phyloP scores from a whole-genome alignment of 1,140 invertebrate species.

The Octopus bimaculoides region DNA sequence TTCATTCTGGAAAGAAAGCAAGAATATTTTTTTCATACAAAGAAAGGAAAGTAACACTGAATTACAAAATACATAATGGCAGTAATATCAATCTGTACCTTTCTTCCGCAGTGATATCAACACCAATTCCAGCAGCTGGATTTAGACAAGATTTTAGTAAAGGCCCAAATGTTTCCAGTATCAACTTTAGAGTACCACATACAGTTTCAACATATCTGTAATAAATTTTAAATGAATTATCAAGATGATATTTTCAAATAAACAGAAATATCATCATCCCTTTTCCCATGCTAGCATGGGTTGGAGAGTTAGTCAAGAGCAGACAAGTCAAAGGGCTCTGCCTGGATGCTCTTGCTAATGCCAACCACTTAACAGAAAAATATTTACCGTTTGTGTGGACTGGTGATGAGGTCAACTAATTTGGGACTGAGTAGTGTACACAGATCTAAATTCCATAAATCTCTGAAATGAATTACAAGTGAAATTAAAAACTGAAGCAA shows the following conservation, averaged over 20 bases:
- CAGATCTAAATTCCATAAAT: slow-evolving; percentile 8
- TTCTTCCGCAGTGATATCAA: slow-evolving; percentile 9
- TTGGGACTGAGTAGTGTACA: background rate
- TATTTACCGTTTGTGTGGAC: background rate
- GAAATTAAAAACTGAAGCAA: too few species aligned
- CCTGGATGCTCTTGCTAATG: too few species aligned
- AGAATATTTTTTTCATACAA: background rate
- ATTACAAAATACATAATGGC: background rate
- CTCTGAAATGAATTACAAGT: background rate
- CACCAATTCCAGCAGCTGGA: background rate
- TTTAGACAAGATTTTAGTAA: background rate
- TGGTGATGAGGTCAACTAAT: background rate
- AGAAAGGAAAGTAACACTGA: background rate
- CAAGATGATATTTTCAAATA: too few species aligned
- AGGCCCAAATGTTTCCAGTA: slow-evolving; percentile 1
- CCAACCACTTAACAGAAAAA: background rate
- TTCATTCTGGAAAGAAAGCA: background rate
- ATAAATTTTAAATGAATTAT: background rate
- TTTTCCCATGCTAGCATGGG: too few species aligned
- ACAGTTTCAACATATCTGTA: background rate
- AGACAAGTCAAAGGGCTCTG: too few species aligned
- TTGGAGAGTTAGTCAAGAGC: too few species aligned
- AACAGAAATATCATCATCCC: too few species aligned
- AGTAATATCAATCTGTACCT: slow-evolving; percentile 5
- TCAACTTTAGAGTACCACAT: slow-evolving; percentile 8